These are phyloP conservation scores for Streblospio benedicti DNA, from an alignment of 1,140 invertebrate species.

Conservation along the genomic window DNA sequence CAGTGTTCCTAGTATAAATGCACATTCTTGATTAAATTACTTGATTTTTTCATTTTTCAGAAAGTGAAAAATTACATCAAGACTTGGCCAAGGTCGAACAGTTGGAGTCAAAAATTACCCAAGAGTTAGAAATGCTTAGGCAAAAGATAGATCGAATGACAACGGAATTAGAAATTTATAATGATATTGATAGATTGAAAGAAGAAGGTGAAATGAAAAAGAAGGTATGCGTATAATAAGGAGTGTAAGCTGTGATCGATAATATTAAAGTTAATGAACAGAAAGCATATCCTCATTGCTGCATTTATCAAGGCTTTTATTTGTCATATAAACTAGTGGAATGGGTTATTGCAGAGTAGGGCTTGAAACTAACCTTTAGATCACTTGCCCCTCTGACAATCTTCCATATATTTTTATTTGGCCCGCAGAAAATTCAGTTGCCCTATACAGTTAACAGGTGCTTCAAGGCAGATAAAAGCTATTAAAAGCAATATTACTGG, in stretches of 20 bases:
- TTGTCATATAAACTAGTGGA: background rate
- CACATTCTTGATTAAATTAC: too few species aligned
- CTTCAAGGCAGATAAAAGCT: too few species aligned
- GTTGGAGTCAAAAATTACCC: slow-evolving; percentile 53
- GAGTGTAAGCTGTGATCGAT: background rate
- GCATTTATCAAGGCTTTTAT: background rate
- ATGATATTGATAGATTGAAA: slow-evolving; percentile 49
- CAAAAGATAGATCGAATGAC: slow-evolving; percentile 51
- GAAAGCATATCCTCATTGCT: background rate
- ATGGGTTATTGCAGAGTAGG: background rate
- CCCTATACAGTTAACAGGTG: too few species aligned
- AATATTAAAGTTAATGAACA: too few species aligned
- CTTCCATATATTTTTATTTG: too few species aligned
- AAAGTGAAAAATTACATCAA: slow-evolving; percentile 50
- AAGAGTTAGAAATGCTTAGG: slow-evolving; percentile 48
- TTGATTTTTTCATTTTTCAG: slow-evolving; percentile 23
- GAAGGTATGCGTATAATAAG: slow-evolving; percentile 26
- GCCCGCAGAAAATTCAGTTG: too few species aligned
- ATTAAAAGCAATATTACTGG: too few species aligned
- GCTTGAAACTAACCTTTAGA: background rate
- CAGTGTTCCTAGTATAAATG: too few species aligned
- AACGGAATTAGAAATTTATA: slow-evolving; percentile 48
- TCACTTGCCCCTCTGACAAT: background rate
- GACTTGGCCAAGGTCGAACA: slow-evolving; percentile 52
- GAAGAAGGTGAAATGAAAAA: slow-evolving; percentile 48